Percentiles rank a stretch among this genome's conserved stretches.
Evolutionary conservation across 1,140 invertebrate species (phyloP).

Genomic region (Telenomus remus): DNA sequence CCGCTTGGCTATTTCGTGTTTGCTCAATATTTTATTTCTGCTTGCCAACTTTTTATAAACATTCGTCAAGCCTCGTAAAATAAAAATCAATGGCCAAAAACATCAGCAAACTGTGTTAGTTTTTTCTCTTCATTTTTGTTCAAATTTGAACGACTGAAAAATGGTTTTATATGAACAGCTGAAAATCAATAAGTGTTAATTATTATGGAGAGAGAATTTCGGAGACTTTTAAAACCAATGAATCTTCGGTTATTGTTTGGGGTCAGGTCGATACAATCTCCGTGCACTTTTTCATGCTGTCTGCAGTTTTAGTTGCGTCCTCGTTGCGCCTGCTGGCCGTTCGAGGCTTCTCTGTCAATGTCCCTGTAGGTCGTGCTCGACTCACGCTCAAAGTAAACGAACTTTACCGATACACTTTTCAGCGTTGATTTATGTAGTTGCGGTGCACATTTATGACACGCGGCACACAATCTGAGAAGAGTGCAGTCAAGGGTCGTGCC

Average conservation of each 20-base stretch:
- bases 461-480: constrained; percentile 15
- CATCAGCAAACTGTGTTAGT: no score
- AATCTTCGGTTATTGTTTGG: constrained; percentile 5
- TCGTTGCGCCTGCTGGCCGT: constrained; percentile 27
- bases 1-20: constrained; percentile 30
- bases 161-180: no score
- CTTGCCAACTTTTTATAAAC: no score
- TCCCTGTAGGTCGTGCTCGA: constrained; percentile 1
- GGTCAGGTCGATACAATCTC: constrained; percentile 49
- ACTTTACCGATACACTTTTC: constrained; percentile 54
- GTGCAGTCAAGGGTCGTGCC: constrained; percentile 23
- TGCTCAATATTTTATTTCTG: constrained; percentile 30
- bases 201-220: no score
- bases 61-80: no score
- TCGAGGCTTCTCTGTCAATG: constrained; percentile 6
- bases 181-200: no score
- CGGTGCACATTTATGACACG: constrained; percentile 56
- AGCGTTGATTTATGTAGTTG: constrained; percentile 53
- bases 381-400: constrained; percentile 48
- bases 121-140: no score
- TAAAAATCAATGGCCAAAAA: no score
- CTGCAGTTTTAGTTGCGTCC: constrained; percentile 49
- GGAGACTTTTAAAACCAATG: constrained; percentile 36
- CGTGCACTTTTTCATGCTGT: constrained; percentile 51
- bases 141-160: no score